phyloP scores from a whole-genome alignment of 2,113 vertebrate genomes.

The Loxodonta africana region DNA sequence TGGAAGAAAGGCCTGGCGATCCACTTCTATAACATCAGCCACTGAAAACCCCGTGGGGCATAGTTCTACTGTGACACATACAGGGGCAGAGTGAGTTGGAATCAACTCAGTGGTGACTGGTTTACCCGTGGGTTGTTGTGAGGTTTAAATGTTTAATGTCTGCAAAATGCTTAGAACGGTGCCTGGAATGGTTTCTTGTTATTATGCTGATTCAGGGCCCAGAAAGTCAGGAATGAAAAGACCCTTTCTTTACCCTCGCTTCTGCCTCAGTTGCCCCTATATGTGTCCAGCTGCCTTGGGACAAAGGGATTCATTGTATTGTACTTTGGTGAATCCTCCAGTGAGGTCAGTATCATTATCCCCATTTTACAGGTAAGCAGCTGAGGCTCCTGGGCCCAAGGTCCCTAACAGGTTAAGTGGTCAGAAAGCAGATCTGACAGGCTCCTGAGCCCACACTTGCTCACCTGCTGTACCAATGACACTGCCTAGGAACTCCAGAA shows the following conservation, averaged over 20 bases:
- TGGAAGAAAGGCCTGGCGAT: neutral
- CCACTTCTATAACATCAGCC: neutral
- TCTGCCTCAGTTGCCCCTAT: neutral
- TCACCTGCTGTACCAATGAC: neutral
- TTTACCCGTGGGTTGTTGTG: neutral
- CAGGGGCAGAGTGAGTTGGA: neutral
- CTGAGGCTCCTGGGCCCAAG: neutral
- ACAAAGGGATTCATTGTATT: neutral
- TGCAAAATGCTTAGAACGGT: neutral
- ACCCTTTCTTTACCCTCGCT: neutral
- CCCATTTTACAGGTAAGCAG: neutral
- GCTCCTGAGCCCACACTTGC: neutral
- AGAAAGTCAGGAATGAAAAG: neutral
- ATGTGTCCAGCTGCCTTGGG: neutral
- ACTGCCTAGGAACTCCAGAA: neutral
- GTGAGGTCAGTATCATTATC: neutral
- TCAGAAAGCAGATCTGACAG: neutral
- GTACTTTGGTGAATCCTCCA: neutral
- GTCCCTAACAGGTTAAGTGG: neutral
- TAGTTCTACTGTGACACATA: neutral
- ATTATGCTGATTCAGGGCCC: neutral
- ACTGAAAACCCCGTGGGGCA: neutral
- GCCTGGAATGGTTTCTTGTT: neutral
- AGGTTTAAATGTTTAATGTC: neutral
- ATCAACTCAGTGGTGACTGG: neutral